Base-by-base conservation (phyloP, 2,888 invertebrate species). In the Orchestes rusci region DNA sequence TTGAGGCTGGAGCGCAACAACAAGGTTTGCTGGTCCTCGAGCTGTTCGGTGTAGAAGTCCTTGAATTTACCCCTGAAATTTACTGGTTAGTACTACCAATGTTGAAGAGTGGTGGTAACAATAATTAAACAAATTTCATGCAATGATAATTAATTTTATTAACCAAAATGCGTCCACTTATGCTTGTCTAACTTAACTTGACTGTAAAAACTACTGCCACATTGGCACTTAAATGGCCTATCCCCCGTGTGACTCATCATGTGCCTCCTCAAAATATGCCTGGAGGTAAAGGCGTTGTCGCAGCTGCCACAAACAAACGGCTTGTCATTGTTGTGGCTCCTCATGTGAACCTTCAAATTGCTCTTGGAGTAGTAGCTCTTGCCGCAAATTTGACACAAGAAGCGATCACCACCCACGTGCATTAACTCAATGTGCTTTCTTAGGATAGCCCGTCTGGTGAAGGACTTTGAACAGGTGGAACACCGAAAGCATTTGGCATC, bases 341-440 rank as follows among this genome's bases (percentile, higher is more conserved):
- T 47, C 40, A 54, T 51, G 40, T 58, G 58, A 12, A 39, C n/a
- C 48, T 42, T 2, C 69, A 71, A 13, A 74, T 72, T 69, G 16
- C 72, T 70, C 29, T 74, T 74, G 0, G 73, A 30, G 56, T 36
- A 16, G 37, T 32, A 44, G 17, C 16, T 40, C 35, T 56, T 57
- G 2, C 58, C 58, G 43, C 60, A 61, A 15, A 55, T 44, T 32
- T 59, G 56, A 39, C 60, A 61, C n/a, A 56, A 67, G 35, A 67
- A 74, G 1, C 76, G 75, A 30, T 73, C 63, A 1, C 72, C 66
- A 42, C 77, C 76, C 0, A 67, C 68, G 0, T 74, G 70, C 63
- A 70, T 70, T 19, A 39, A 39, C 12, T 47, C 43, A 2, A 72
- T 71, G 39, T 77, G 77, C 1, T 69, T 64, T 19, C 67, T 68